A percentile compares a stretch with the other conserved stretches of the same genome.
These are phyloP conservation scores for Tribolium madens DNA, from an alignment of 1,140 invertebrate species.

Conservation along the genomic window DNA sequence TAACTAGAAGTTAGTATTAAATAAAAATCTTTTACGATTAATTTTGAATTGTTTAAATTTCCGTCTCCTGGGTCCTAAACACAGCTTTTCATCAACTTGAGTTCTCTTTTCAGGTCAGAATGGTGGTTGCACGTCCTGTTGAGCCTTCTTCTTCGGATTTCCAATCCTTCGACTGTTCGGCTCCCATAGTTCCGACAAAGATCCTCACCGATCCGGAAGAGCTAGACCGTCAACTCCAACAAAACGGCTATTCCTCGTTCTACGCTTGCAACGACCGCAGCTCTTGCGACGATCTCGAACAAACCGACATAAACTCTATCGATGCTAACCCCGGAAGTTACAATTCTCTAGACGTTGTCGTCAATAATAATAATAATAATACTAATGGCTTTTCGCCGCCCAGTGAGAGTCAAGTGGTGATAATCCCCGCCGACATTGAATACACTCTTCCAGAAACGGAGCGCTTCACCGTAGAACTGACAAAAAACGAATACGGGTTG, in stretches of 20 bases:
- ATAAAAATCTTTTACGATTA: no score
- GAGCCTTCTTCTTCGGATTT: slow-evolving; percentile 78
- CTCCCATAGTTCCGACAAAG: slow-evolving; percentile 86
- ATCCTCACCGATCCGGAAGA: slow-evolving; percentile 85
- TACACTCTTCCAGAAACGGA: slow-evolving; percentile 65
- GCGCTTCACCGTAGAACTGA: slow-evolving; percentile 72
- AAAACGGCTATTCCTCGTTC: slow-evolving; percentile 71
- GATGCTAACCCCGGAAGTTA: background rate
- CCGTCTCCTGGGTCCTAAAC: no score
- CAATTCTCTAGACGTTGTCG: slow-evolving; percentile 53
- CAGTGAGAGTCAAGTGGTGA: slow-evolving; percentile 66
- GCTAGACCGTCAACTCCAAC: slow-evolving; percentile 81
- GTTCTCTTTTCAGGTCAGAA: slow-evolving; percentile 72
- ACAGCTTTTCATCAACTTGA: no score
- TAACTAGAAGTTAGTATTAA: no score
- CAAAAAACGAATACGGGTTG: slow-evolving; percentile 76
- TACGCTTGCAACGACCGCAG: slow-evolving; percentile 42
- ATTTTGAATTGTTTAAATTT: no score
- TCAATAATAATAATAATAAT: slow-evolving; percentile 52
- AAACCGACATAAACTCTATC: slow-evolving; percentile 16
- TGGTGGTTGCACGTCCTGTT: slow-evolving; percentile 90
- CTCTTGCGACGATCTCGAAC: slow-evolving; percentile 11
- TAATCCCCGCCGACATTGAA: slow-evolving; percentile 64
- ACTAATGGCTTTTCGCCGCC: slow-evolving; percentile 66
- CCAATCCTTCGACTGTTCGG: slow-evolving; percentile 71